These are phyloP conservation scores for Zaprionus tsacasi DNA, from an alignment of 1,140 invertebrate genomes.

Conservation along the genomic window DNA sequence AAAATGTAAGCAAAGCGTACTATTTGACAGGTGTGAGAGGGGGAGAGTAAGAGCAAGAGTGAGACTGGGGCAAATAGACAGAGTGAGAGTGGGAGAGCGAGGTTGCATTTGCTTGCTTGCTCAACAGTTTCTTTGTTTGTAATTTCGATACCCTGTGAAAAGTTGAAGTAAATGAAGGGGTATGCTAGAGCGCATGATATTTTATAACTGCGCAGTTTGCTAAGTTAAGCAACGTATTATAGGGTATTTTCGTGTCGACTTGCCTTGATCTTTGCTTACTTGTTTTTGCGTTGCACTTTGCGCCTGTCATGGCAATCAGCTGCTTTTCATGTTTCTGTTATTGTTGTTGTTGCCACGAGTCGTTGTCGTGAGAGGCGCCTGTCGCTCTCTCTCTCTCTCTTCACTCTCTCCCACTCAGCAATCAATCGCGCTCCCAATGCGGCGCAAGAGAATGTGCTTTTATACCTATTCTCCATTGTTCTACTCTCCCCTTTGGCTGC, in stretches of 20 bases:
- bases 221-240: not conserved
- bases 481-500: slow-evolving; percentile 50
- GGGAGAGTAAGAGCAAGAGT: not conserved
- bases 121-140: slow-evolving; percentile 48
- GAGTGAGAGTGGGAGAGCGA: slow-evolving; percentile 6
- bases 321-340: slow-evolving; percentile 3
- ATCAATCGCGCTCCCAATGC: slow-evolving; percentile 21
- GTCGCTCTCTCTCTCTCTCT: not conserved
- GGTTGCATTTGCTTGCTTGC: slow-evolving; percentile 17
- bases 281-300: slow-evolving; percentile 26
- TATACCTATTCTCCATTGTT: slow-evolving; percentile 49
- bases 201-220: not conserved
- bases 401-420: not conserved
- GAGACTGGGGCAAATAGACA: not conserved
- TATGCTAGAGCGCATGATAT: not conserved
- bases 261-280: not conserved
- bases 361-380: slow-evolving; percentile 15
- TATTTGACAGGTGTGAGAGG: not conserved
- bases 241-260: not conserved
- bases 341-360: slow-evolving; percentile 28
- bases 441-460: not conserved
- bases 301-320: slow-evolving; percentile 45
- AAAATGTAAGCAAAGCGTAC: slow-evolving; percentile 1
- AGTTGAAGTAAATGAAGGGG: not conserved
- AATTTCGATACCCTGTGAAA: slow-evolving; percentile 16